Evolutionary conservation across 2,113 vertebrate species (phyloP), one percentile per base, ranked within the genome.

Genomic region (Petromus typicus): DNA sequence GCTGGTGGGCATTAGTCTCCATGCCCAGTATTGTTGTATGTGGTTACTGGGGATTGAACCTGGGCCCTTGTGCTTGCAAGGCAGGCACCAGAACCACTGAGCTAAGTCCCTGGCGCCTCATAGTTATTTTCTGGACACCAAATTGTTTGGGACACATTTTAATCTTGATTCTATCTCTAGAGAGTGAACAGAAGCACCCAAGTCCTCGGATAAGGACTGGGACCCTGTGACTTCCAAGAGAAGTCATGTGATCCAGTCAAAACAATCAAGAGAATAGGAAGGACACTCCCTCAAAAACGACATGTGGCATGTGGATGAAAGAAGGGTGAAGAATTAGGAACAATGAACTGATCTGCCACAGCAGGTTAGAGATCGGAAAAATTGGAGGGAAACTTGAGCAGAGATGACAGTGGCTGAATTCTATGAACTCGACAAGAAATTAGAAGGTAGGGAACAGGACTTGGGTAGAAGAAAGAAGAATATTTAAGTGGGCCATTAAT

Each of bases 41-140:
- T n/a, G n/a, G n/a, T n/a, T n/a, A n/a, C n/a, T n/a, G n/a, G n/a
- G n/a, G n/a, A n/a, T n/a, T n/a, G n/a, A n/a, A n/a, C n/a, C n/a
- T n/a, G n/a, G n/a, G n/a, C n/a, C n/a, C n/a, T n/a, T n/a, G n/a
- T n/a, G n/a, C n/a, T n/a, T n/a, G n/a, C n/a, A n/a, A n/a, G n/a
- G n/a, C n/a, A n/a, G n/a, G n/a, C n/a, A n/a, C n/a, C n/a, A n/a
- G n/a, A n/a, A n/a, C n/a, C n/a, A n/a, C n/a, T n/a, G n/a, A n/a
- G n/a, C n/a, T n/a, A n/a, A n/a, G n/a, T n/a, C n/a, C n/a, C n/a
- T n/a, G n/a, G n/a, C n/a, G n/a, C n/a, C n/a, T n/a, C n/a, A n/a
- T n/a, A n/a, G n/a, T n/a, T 48, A 54, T 79, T 80, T 80, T 90
- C n/a, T 22, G 75, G 66, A 95, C 45, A 45, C 85, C 20, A 54